Evolutionary conservation across 2,797 vertebrate genomes (phyloP).

Genomic region (Phrynocephalus vlangalii): DNA sequence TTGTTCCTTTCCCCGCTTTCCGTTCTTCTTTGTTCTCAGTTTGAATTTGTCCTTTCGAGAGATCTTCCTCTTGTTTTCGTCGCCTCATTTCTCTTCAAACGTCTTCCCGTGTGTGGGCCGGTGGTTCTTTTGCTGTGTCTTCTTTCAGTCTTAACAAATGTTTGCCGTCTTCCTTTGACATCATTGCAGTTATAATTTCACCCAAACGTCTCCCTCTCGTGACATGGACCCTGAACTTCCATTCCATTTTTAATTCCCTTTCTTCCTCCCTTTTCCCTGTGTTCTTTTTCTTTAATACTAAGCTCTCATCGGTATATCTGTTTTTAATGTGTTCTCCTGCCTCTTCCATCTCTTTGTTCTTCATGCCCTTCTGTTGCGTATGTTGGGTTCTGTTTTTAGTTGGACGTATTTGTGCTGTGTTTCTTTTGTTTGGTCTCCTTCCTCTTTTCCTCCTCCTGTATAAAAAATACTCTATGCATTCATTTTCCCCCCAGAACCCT

Average conservation of each 20-base stretch:
- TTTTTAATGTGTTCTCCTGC: not conserved
- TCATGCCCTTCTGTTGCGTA: not conserved
- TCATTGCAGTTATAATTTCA: not conserved
- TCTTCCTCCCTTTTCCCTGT: not conserved
- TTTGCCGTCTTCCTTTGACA: not conserved
- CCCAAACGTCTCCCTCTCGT: no score
- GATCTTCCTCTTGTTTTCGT: not conserved
- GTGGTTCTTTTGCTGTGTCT: not conserved
- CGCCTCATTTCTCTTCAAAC: not conserved
- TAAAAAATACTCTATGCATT: conserved; percentile 43
- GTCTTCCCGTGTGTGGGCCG: not conserved
- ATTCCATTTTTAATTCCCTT: no score
- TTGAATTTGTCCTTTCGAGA: not conserved
- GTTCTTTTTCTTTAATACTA: not conserved
- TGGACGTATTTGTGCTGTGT: not conserved
- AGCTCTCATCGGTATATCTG: no score
- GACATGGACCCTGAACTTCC: not conserved
- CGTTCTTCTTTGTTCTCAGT: not conserved
- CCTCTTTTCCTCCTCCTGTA: not conserved
- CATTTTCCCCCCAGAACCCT: conserved; percentile 28
- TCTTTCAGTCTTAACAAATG: not conserved
- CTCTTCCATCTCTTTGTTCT: not conserved
- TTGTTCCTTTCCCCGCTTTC: not conserved
- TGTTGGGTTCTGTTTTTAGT: not conserved
- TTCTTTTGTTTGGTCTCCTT: not conserved